Evolutionary conservation across 2,113 vertebrate genomes (phyloP).

Genomic region (Trochalopteron elliotii): DNA sequence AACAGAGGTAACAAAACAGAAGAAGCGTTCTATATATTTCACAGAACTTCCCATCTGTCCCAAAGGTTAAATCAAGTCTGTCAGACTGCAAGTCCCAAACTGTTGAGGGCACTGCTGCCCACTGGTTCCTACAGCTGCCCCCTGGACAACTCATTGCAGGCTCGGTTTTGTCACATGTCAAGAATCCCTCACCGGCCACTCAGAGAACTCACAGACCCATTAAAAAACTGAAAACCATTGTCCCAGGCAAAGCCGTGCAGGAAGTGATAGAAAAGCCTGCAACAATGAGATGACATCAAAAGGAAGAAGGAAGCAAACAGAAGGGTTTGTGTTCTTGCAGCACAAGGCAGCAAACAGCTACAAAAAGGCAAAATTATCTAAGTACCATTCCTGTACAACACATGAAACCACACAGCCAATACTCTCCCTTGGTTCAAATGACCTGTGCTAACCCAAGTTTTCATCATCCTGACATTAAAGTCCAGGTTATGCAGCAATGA

Average conservation of each 20-base stretch:
- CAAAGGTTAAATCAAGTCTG: neutral
- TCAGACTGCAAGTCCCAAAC: neutral
- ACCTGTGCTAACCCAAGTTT: neutral
- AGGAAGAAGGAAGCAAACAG: neutral
- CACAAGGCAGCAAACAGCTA: neutral
- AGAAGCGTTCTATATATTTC: neutral
- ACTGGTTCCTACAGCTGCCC: neutral
- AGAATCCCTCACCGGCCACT: neutral
- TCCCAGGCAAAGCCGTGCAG: neutral
- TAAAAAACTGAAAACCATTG: neutral
- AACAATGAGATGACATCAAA: neutral
- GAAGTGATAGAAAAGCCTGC: neutral
- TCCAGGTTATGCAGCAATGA: neutral
- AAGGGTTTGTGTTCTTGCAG: neutral
- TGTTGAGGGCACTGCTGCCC: neutral
- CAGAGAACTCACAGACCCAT: neutral
- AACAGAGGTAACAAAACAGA: neutral
- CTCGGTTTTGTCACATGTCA: fast-evolving
- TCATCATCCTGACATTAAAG: neutral
- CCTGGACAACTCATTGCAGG: neutral
- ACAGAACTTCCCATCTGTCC: neutral
- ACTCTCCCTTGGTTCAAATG: neutral
- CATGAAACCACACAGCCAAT: neutral
- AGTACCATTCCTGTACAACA: neutral
- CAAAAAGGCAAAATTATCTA: neutral